Evolutionary conservation across 2,888 invertebrate species (phyloP), one percentile per base, ranked within the genome.

Genomic region (Heliothis peltigera): DNA sequence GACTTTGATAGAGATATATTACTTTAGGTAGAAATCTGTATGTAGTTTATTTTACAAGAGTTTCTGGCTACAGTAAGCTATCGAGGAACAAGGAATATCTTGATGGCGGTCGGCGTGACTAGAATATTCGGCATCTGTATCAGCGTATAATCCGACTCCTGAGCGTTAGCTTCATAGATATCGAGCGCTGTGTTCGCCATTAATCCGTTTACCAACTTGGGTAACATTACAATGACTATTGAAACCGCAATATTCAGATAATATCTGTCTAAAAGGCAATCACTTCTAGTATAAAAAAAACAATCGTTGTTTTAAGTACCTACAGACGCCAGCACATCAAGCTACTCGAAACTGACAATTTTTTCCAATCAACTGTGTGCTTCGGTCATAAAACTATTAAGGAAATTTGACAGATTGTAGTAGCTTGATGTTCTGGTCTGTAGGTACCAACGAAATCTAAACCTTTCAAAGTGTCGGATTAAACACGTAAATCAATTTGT

Each of bases 121-220:
- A 62, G 62, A 70, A 77, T 64, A 51, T 52, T 63, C 48, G 55
- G 44, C 55, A 39, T 64, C 64, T 51, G 52, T 66, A 70, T 66
- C 62, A 62, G 28, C 59, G 52, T 59, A 61, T 75, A 75, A 77
- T 77, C 78, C 77, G 53, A 42, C 64, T 61, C 62, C 64, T 53
- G 57, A 71, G 61, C 49, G 59, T 52, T 53, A 56, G 78, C 54
- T 69, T 64, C 66, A 72, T 58, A 64, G 78, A 78, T 78, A 77
- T 78, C 75, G 75, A 78, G 78, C 72, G 78, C 72, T 75, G 75
- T 71, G 48, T 60, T 64, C 48, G 57, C 60, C 63, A 72, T 64
- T 72, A 72, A 72, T 69, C 78, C 64, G 55, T 72, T 67, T 72
- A 51, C 66, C 47, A 59, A 62, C 75, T 53, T 48, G 46, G 47